phyloP scores from a whole-genome alignment of 2,888 invertebrate species.

The Baronia brevicornis region DNA sequence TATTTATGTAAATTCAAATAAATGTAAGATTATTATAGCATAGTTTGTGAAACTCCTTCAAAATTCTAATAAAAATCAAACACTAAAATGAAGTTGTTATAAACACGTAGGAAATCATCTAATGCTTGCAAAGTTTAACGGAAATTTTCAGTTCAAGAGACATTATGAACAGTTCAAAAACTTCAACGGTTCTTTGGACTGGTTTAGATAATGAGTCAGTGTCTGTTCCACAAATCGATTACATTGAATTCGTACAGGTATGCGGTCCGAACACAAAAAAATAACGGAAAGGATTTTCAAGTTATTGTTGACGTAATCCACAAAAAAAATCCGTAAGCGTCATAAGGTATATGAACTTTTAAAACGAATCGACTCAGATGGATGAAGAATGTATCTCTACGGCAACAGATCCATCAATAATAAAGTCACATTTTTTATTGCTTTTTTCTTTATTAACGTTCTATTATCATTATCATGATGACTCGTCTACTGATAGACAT shows the following conservation, averaged over 20 bases:
- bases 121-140: conserved; percentile 7
- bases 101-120: no score
- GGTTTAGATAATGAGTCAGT: conserved; percentile 35
- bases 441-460: no score
- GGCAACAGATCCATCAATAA: no score
- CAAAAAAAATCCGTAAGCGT: conserved; percentile 5
- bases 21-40: no score
- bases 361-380: conserved; percentile 4
- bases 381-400: conserved; percentile 4
- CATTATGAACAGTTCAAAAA: conserved; percentile 24
- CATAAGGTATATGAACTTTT: conserved; percentile 11
- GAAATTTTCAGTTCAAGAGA: conserved; percentile 12
- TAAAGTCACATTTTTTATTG: no score
- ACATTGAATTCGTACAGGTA: conserved; percentile 16
- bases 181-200: conserved; percentile 42
- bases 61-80: no score
- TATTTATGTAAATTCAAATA: no score
- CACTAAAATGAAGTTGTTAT: no score
- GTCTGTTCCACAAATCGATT: conserved; percentile 22
- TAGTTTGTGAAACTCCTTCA: no score
- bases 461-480: no score
- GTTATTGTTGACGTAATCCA: conserved; percentile 10
- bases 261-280: conserved; percentile 16
- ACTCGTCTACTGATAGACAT: no score
- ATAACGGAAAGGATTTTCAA: conserved; percentile 14